Evolutionary conservation across 2,888 invertebrate genomes (phyloP).

Genomic region (Spatulosminthurus flaviceps): DNA sequence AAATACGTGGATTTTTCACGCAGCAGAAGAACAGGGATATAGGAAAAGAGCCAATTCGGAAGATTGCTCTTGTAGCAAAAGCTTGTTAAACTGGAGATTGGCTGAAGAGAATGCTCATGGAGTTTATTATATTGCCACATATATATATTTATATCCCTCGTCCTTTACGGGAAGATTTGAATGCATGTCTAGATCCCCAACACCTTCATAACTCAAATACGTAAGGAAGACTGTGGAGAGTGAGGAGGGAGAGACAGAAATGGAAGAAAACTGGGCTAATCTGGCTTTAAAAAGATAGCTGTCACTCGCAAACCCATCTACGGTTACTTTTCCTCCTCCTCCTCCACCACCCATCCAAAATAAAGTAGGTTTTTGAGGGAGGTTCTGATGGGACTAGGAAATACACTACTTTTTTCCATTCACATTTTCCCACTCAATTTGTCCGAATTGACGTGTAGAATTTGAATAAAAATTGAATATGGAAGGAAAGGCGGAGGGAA

Average conservation of each 20-base stretch:
- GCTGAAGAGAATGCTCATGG: no score
- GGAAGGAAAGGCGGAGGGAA: not conserved
- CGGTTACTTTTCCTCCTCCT: not conserved
- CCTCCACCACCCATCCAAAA: no score
- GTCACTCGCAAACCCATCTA: not conserved
- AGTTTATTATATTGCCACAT: no score
- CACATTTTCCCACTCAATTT: conserved; percentile 5
- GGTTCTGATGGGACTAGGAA: not conserved
- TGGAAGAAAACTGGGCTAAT: not conserved
- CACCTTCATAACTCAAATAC: not conserved
- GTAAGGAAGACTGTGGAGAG: not conserved
- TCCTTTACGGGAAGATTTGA: no score
- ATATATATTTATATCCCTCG: no score
- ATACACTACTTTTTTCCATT: not conserved
- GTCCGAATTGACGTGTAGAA: not conserved
- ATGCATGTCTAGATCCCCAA: no score
- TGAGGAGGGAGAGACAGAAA: not conserved
- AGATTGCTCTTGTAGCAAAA: not conserved
- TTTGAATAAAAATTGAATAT: conserved; percentile 14
- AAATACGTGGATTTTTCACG: not conserved
- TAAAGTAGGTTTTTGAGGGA: not conserved
- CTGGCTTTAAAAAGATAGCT: not conserved
- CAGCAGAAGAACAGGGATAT: not conserved
- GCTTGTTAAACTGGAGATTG: no score
- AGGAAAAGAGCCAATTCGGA: not conserved